Percentiles rank a stretch among this genome's conserved stretches.
Conservation (phyloP, 1,140 invertebrate genomes). For the Orius insidiosus region DNA sequence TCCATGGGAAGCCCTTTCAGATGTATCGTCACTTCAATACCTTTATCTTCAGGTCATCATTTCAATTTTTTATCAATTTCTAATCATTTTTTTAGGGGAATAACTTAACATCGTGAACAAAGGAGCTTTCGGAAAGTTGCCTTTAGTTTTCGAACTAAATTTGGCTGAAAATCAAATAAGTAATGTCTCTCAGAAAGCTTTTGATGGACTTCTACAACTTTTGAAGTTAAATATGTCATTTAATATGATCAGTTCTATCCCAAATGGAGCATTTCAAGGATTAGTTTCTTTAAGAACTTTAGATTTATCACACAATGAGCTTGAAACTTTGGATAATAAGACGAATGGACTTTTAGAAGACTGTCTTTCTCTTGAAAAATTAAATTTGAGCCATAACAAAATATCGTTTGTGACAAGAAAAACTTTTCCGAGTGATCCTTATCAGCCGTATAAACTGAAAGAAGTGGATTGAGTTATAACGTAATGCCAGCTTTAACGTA, state of each 20-base stretch:
- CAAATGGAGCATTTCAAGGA: conserved; percentile 60
- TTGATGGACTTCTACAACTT: conserved; percentile 69
- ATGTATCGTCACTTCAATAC: conserved; percentile 62
- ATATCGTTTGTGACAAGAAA: conserved; percentile 67
- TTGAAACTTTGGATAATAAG: conserved; percentile 73
- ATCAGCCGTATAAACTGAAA: conserved; percentile 64
- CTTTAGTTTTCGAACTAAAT: conserved; percentile 67
- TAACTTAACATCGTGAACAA: conserved; percentile 49
- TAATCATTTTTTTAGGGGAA: conserved; percentile 38
- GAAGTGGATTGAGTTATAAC: conserved; percentile 74
- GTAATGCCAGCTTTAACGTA: conserved; percentile 61
- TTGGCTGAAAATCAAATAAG: conserved; percentile 54
- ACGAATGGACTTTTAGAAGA: conserved; percentile 73
- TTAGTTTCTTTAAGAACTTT: conserved; percentile 39
- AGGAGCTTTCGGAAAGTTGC: conserved; percentile 65
- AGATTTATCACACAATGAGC: conserved; percentile 61
- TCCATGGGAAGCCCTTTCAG: conserved; percentile 54
- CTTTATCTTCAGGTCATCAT: conserved; percentile 42
- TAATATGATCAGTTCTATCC: conserved; percentile 51
- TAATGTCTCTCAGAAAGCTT: conserved; percentile 44
- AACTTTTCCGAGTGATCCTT: conserved; percentile 69
- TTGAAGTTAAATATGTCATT: conserved; percentile 55
- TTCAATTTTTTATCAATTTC: neutral
- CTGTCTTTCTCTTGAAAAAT: conserved; percentile 60
- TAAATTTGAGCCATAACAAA: conserved; percentile 70